phyloP scores from a whole-genome alignment of 2,797 vertebrate species.

The Mastacembelus armatus region DNA sequence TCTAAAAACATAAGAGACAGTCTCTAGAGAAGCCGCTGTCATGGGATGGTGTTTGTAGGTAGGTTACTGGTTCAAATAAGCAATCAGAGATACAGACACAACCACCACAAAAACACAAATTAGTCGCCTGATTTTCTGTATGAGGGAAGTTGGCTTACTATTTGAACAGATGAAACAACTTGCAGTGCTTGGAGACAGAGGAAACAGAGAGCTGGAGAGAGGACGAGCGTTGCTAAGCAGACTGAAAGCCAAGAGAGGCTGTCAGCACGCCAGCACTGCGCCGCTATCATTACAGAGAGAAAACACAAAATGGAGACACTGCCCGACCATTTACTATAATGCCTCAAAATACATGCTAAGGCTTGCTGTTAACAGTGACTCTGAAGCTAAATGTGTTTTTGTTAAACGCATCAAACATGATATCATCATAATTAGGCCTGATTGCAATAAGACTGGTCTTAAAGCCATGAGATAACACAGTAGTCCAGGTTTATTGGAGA shows the following conservation, averaged over 20 bases:
- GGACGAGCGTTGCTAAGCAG: conserved; percentile 81
- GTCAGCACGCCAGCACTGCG: conserved; percentile 73
- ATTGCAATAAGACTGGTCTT: conserved; percentile 2
- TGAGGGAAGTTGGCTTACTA: conserved; percentile 52
- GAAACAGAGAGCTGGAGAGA: conserved; percentile 70
- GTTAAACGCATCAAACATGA: background rate
- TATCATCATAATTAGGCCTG: background rate
- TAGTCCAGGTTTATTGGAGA: background rate
- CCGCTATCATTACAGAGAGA: conserved; percentile 65
- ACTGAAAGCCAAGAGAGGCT: conserved; percentile 75
- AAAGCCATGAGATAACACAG: background rate
- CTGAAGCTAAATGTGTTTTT: background rate
- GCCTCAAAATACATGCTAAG: conserved; percentile 16
- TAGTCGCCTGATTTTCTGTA: conserved; percentile 44
- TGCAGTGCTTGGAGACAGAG: conserved; percentile 68
- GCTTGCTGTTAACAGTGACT: background rate
- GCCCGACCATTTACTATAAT: conserved; percentile 45
- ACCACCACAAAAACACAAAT: conserved; percentile 27
- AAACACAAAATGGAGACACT: conserved; percentile 78
- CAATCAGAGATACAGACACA: conserved; percentile 13
- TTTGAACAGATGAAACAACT: conserved; percentile 64
- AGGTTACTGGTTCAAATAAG: conserved; percentile 42
- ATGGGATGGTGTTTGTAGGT: conserved; percentile 31
- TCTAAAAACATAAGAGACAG: conserved; percentile 37
- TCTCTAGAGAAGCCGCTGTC: conserved; percentile 24